Evolutionary conservation across 1,140 invertebrate genomes (phyloP), one percentile per base, ranked within the genome.

Genomic region (Drosophila grimshawi): DNA sequence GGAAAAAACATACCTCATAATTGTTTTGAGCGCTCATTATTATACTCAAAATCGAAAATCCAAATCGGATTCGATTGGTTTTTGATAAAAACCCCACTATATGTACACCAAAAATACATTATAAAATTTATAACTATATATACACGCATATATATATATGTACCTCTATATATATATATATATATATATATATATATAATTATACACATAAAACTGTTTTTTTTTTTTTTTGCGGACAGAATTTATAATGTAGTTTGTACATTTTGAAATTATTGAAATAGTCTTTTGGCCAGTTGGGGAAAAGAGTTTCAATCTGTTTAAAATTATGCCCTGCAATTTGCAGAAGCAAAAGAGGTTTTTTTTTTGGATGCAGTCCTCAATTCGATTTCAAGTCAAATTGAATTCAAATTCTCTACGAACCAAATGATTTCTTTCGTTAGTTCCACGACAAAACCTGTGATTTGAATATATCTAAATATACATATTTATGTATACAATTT

Each of bases 251-350:
- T 19, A 0, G 19, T 19, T 19, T 19, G 19, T 19, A 1, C 19
- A 19, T 19, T 19, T 19, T 19, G 19, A 19, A 19, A 19, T 19
- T 19, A 19, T 19, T 19, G 19, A 19, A 19, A 19, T 19, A 19
- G 19, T 19, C 19, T 19, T 19, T 19, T 19, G 19, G 19, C 19
- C 19, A 19, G 19, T 19, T 19, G 19, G 19, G 19, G 19, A 19
- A 19, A 19, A 19, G 19, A 19, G 19, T 19, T 19, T 19, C 19
- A 19, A 19, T 19, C 19, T 19, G 19, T 19, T 19, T 19, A 19
- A 19, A 19, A 19, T 82, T 86, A 82, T 86, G 88, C 72, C 32
- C 51, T 63, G 41, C 45, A 52, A 76, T 56, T 67, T 19, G 0
- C 19, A 19, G 19, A 19, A 19, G 2, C 19, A 19, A 19, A 19